A percentile compares a stretch with the other conserved stretches of the same genome.
These are phyloP conservation scores for Hypena proboscidalis DNA, from an alignment of 2,888 invertebrate species.

Conservation along the genomic window DNA sequence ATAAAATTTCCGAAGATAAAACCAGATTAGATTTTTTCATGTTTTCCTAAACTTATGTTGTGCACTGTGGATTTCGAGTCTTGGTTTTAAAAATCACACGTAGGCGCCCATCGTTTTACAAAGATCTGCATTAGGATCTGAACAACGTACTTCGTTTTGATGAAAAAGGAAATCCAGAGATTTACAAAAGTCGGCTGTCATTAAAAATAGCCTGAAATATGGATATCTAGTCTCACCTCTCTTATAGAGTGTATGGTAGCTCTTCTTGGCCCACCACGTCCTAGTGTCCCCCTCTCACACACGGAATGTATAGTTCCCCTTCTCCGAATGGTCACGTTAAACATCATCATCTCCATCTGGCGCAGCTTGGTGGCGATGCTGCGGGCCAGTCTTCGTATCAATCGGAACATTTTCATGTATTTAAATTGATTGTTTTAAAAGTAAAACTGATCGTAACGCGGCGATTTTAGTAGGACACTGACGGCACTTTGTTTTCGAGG, in stretches of 20 bases:
- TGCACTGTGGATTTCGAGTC: no score
- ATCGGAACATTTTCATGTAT: conserved; percentile 58
- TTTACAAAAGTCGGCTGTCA: no score
- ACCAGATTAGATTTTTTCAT: no score
- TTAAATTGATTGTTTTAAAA: conserved; percentile 2
- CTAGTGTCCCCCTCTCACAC: conserved; percentile 50
- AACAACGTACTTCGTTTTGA: no score
- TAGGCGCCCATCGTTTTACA: no score
- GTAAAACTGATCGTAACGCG: background rate
- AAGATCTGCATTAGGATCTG: no score
- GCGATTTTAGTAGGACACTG: conserved; percentile 1
- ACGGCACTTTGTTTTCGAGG: conserved; percentile 4
- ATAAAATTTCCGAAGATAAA: no score
- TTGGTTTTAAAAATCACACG: no score
- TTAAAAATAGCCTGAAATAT: no score
- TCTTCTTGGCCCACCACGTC: conserved; percentile 51
- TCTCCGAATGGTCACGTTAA: conserved; percentile 60
- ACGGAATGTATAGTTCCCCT: conserved; percentile 67
- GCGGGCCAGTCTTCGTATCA: conserved; percentile 58
- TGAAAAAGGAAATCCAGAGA: no score
- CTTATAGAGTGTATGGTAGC: conserved; percentile 70
- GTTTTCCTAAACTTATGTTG: no score
- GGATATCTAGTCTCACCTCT: conserved; percentile 68
- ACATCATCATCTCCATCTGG: conserved; percentile 60
- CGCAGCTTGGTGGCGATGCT: conserved; percentile 62